Conservation (phyloP, 2,888 invertebrate genomes). For the Lithophane ornitopus region DNA sequence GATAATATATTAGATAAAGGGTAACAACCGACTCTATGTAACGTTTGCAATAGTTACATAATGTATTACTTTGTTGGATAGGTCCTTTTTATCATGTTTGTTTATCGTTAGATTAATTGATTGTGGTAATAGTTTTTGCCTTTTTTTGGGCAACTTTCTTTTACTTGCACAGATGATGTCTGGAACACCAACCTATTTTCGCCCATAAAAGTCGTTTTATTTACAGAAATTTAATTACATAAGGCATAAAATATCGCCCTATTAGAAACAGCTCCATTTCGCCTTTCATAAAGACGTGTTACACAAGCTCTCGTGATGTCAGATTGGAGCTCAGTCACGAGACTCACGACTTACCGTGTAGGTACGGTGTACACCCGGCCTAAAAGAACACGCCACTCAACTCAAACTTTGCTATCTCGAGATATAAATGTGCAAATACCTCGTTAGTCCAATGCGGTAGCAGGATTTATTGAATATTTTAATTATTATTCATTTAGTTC, state of each 20-base stretch:
- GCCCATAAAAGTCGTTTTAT: not conserved
- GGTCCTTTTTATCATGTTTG: constrained; percentile 38
- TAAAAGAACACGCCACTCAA: constrained; percentile 67
- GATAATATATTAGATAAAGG: constrained; percentile 55
- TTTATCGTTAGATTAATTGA: constrained; percentile 32
- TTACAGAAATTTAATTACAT: not conserved
- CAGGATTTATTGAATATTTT: constrained; percentile 66
- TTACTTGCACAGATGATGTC: not conserved
- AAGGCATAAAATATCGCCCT: constrained; percentile 42
- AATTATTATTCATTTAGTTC: constrained; percentile 64
- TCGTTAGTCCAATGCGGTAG: constrained; percentile 65
- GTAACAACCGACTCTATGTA: constrained; percentile 40
- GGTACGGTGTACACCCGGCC: constrained; percentile 56
- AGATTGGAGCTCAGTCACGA: constrained; percentile 76
- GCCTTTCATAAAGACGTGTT: constrained; percentile 74
- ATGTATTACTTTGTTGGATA: constrained; percentile 45
- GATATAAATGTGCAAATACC: constrained; percentile 57
- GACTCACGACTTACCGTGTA: constrained; percentile 75
- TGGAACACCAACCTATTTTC: not conserved
- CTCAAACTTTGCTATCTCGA: constrained; percentile 60
- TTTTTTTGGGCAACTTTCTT: not conserved
- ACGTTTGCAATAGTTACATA: constrained; percentile 47
- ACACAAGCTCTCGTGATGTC: constrained; percentile 71
- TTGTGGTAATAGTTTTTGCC: not conserved
- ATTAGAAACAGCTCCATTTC: constrained; percentile 65